Percentiles rank a stretch among this genome's conserved stretches.
These are phyloP conservation scores for Aphrocallistes beatrix DNA, from an alignment of 37 sponge, comb jelly and placozoan species.

Conservation along the genomic window DNA sequence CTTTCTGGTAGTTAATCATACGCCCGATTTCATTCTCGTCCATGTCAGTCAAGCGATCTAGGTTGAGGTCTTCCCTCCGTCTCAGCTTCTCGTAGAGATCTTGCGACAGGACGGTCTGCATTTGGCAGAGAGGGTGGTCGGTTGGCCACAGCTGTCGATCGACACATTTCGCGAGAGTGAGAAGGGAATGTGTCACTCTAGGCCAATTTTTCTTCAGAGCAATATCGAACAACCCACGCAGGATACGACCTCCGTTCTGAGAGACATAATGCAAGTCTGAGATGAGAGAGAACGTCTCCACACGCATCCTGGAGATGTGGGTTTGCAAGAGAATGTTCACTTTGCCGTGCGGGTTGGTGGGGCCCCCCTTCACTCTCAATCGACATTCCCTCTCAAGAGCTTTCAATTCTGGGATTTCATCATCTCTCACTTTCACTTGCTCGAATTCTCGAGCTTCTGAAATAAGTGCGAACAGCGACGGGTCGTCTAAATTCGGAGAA, in stretches of 20 bases:
- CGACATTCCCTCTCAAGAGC: conserved; percentile 21
- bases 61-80: conserved; percentile 28
- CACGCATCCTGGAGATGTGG: conserved; percentile 51
- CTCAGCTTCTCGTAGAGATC: conserved; percentile 48
- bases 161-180: conserved; percentile 61
- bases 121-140: conserved; percentile 84
- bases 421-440: conserved; percentile 89
- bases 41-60: conserved; percentile 76
- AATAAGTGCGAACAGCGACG: conserved; percentile 35
- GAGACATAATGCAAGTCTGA: conserved; percentile 84
- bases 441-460: conserved; percentile 80
- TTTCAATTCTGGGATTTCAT: conserved; percentile 70
- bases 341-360: conserved; percentile 82
- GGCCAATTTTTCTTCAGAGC: conserved; percentile 64
- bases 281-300: conserved; percentile 82
- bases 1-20: conserved; percentile 57
- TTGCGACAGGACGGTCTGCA: conserved; percentile 36
- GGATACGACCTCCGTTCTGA: conserved; percentile 79
- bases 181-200: conserved; percentile 38
- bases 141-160: conserved; percentile 71
- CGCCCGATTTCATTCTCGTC: conserved; percentile 75
- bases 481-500: background rate
- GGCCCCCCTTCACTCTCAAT: conserved; percentile 57
- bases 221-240: conserved; percentile 88
- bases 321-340: conserved; percentile 83